Conservation (phyloP, 1,140 invertebrate genomes). For the Phenacoccus solenopsis region DNA sequence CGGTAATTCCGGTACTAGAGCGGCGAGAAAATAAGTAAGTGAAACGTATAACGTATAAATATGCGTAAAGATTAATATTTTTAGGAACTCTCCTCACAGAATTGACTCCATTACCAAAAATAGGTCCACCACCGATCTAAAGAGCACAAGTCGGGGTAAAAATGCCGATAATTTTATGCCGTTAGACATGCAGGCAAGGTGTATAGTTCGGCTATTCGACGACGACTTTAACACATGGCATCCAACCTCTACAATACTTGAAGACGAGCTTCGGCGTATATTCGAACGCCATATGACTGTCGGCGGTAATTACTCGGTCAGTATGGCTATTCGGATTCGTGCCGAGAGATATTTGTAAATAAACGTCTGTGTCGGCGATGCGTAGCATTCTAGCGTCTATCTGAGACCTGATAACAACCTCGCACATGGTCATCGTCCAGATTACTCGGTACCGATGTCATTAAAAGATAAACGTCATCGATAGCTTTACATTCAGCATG, state of each 20-base stretch:
- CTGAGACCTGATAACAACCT: no score
- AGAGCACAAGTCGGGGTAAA: not conserved
- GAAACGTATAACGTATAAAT: not conserved
- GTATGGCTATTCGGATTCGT: not conserved
- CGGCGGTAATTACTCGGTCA: not conserved
- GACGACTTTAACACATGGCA: not conserved
- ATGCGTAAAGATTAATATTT: not conserved
- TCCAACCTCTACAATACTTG: not conserved
- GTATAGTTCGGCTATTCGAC: no score
- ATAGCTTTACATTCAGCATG: no score
- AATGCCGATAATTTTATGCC: not conserved
- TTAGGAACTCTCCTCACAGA: not conserved
- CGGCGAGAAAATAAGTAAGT: conserved; percentile 1
- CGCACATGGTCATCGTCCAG: not conserved
- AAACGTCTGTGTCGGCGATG: no score
- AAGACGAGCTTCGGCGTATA: no score
- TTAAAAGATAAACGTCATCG: not conserved
- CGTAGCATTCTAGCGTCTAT: not conserved
- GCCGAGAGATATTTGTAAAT: conserved; percentile 4
- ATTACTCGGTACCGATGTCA: not conserved
- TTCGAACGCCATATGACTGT: not conserved
- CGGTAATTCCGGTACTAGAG: not conserved
- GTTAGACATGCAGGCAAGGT: no score
- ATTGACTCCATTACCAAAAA: not conserved
- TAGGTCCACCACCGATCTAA: not conserved